phyloP scores from a whole-genome alignment of 2,888 invertebrate genomes.

The Sesia bembeciformis region DNA sequence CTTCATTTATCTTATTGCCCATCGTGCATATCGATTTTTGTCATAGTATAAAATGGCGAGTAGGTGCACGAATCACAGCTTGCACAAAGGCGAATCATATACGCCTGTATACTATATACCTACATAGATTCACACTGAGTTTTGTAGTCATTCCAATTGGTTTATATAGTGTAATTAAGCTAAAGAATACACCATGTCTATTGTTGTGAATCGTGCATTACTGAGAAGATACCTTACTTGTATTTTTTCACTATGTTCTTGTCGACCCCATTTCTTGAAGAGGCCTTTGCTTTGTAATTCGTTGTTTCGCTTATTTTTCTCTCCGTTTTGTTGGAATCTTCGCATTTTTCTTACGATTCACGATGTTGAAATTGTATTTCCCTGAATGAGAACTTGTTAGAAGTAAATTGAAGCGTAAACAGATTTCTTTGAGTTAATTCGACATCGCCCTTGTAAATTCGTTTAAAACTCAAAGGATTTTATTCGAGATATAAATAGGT shows the following conservation, averaged over 20 bases:
- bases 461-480: too few relatives aligned
- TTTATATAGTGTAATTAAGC: too few relatives aligned
- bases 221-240: too few relatives aligned
- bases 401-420: background rate
- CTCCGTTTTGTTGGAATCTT: background rate
- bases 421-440: background rate
- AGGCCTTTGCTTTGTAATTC: constrained; percentile 13
- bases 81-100: too few relatives aligned
- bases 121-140: too few relatives aligned
- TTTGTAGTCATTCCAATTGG: too few relatives aligned
- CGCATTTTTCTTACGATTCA: background rate
- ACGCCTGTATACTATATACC: too few relatives aligned
- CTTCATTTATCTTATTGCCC: constrained; percentile 20
- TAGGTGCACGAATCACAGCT: too few relatives aligned
- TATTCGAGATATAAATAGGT: too few relatives aligned
- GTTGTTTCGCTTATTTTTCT: constrained; percentile 10
- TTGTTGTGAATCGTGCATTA: background rate
- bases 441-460: too few relatives aligned
- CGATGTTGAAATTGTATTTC: background rate
- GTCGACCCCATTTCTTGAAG: constrained; percentile 16
- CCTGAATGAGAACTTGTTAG: background rate
- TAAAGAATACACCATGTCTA: too few relatives aligned
- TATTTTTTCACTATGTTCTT: constrained; percentile 6
- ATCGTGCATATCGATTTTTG: background rate
- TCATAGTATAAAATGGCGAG: background rate